Conservation (phyloP, 37 sponge, comb jelly and placozoan genomes). For the Beroe forskalii region DNA sequence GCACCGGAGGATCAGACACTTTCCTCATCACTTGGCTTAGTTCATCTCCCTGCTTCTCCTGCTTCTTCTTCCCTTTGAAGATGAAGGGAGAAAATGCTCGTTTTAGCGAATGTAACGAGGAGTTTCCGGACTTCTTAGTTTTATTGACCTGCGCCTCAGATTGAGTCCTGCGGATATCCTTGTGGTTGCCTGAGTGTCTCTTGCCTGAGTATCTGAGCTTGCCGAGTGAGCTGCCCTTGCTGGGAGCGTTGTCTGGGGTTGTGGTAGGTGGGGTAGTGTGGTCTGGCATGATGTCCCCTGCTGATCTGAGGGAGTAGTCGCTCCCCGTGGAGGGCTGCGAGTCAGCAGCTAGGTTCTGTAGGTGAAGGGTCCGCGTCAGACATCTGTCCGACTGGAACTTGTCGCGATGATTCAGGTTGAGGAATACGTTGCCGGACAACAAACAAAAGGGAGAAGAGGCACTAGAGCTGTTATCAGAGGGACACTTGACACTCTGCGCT, state of each 20-base stretch:
- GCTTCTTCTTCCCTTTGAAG: constrained; percentile 27
- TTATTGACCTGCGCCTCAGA: constrained; percentile 47
- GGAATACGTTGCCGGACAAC: background rate
- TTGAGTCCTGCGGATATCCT: constrained; percentile 27
- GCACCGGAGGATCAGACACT: background rate
- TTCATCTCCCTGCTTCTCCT: background rate
- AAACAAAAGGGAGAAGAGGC: background rate
- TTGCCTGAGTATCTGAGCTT: background rate
- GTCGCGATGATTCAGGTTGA: background rate
- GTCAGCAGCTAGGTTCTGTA: constrained; percentile 59
- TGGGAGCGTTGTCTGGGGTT: no score
- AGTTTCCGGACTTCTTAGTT: background rate
- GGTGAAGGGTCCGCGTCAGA: constrained; percentile 15
- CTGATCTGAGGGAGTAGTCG: background rate
- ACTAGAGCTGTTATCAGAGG: background rate
- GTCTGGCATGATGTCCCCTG: background rate
- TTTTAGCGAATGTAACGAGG: background rate
- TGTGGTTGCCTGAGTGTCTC: background rate
- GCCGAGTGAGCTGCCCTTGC: background rate
- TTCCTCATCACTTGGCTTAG: background rate
- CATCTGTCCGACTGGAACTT: constrained; percentile 17
- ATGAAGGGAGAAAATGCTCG: constrained; percentile 12
- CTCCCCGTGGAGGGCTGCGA: constrained; percentile 12
- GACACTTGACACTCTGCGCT: background rate
- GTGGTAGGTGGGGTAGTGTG: no score